A percentile compares a stretch with the other conserved stretches of the same genome.
Conservation (phyloP, 2,888 invertebrate species). For the Thalpophila matura region DNA sequence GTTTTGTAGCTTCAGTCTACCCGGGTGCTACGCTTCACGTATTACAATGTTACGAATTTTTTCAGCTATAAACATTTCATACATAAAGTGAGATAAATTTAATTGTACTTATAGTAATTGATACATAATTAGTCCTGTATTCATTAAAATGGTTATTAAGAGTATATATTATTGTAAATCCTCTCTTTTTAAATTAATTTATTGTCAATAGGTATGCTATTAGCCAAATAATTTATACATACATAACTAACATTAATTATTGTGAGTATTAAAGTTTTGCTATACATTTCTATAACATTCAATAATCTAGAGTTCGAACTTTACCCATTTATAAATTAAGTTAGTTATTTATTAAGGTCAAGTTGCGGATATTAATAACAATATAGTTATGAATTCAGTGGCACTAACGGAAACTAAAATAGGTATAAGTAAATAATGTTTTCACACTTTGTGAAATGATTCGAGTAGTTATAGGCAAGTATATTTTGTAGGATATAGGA, state of each 20-base stretch:
- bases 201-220: neutral
- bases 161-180: neutral
- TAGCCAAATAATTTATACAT: neutral
- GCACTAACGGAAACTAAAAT: slow-evolving; percentile 15
- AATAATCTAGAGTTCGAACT: slow-evolving; percentile 44
- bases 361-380: slow-evolving; percentile 30
- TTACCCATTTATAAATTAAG: slow-evolving; percentile 48
- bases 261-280: slow-evolving; percentile 28
- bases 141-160: neutral
- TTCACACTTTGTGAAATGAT: no score
- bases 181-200: neutral
- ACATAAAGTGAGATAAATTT: no score
- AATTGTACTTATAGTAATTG: no score
- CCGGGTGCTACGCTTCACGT: slow-evolving; percentile 36
- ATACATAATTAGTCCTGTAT: neutral
- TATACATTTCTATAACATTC: slow-evolving; percentile 54
- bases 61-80: neutral
- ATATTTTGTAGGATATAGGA: no score
- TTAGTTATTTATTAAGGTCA: slow-evolving; percentile 53
- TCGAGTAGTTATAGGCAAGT: no score
- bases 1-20: slow-evolving; percentile 24
- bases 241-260: slow-evolving; percentile 35
- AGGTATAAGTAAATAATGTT: no score
- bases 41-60: neutral
- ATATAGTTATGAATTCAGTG: slow-evolving; percentile 40